Conservation (phyloP, 2,113 vertebrate genomes). For the Galeopterus variegatus region DNA sequence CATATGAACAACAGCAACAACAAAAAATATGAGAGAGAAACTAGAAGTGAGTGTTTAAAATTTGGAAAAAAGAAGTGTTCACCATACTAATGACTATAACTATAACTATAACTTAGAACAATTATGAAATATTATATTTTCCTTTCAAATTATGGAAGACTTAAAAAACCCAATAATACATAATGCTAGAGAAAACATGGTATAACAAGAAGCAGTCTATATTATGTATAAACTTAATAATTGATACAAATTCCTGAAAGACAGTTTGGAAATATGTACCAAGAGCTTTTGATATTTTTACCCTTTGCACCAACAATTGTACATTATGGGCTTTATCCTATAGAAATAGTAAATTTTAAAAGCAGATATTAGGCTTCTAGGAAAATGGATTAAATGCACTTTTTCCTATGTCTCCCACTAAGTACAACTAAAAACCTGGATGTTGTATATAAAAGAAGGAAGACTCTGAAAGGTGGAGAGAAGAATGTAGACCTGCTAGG, state of each 20-base stretch:
- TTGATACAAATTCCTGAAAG: not conserved
- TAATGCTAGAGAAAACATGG: not conserved
- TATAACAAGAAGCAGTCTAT: not conserved
- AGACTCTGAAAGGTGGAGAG: not conserved
- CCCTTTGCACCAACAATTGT: not conserved
- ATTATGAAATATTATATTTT: not conserved
- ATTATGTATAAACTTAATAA: constrained; percentile 2
- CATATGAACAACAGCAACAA: not conserved
- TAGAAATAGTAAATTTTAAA: constrained; percentile 40
- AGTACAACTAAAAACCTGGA: not conserved
- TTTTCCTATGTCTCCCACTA: not conserved
- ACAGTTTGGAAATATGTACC: constrained; percentile 23
- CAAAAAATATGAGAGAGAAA: not conserved
- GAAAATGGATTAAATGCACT: not conserved
- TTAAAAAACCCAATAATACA: not conserved
- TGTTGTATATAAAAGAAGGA: not conserved
- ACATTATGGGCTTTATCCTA: not conserved
- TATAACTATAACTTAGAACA: not conserved
- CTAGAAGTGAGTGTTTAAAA: not conserved
- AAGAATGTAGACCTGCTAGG: not conserved
- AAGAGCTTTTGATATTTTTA: not conserved
- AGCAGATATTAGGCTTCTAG: not conserved
- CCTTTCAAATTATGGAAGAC: not conserved
- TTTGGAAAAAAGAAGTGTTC: not conserved
- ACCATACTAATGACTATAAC: not conserved